These are phyloP conservation scores for Pandemis heparana DNA, from an alignment of 2,888 invertebrate species.

Conservation along the genomic window DNA sequence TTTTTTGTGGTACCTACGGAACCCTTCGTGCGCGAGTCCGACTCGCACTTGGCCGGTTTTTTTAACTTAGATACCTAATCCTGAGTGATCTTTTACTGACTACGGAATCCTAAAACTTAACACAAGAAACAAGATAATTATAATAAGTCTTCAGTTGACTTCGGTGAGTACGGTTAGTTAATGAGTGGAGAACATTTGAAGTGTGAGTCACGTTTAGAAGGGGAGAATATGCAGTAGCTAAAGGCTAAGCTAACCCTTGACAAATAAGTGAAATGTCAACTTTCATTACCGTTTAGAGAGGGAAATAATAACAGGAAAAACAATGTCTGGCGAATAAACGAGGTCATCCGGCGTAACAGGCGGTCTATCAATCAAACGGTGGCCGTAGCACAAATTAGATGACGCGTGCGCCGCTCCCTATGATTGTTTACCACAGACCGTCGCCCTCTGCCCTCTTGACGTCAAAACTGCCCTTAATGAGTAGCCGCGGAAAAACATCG, in stretches of 20 bases:
- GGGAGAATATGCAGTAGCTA: constrained; percentile 23
- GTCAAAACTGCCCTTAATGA: constrained; percentile 64
- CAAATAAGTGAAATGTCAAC: constrained; percentile 40
- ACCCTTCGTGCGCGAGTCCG: no score
- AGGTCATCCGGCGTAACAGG: constrained; percentile 75
- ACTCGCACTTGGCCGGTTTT: no score
- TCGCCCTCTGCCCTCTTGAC: constrained; percentile 62
- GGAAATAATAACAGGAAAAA: constrained; percentile 64
- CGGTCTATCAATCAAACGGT: constrained; percentile 78
- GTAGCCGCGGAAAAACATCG: constrained; percentile 56
- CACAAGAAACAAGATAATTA: neutral
- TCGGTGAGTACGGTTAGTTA: no score
- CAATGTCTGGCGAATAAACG: constrained; percentile 66
- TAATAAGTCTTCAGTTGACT: neutral
- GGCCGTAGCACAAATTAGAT: constrained; percentile 65
- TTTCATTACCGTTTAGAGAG: constrained; percentile 46
- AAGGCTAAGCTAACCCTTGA: constrained; percentile 22
- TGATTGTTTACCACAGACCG: constrained; percentile 58
- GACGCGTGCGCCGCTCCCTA: constrained; percentile 76
- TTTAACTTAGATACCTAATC: no score
- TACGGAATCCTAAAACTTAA: neutral
- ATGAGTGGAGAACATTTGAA: neutral
- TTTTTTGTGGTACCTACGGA: no score
- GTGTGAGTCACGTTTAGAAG: neutral
- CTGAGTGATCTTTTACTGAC: neutral